Evolutionary conservation across 2,113 vertebrate genomes (phyloP).

Genomic region (Osmerus eperlanus): DNA sequence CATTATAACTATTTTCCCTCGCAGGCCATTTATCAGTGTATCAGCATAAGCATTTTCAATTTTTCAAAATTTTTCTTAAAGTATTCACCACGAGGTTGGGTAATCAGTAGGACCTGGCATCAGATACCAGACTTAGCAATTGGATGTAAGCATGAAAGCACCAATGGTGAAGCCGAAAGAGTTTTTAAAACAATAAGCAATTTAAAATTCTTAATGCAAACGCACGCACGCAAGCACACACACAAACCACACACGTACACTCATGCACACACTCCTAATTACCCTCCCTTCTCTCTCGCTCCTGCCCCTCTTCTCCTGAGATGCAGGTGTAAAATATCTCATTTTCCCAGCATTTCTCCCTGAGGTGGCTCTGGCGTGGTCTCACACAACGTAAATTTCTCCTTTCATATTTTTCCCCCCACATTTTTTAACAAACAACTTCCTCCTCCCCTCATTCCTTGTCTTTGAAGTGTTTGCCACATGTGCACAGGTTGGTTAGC

Average conservation of each 20-base stretch:
- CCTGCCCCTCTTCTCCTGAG: slow-evolving; percentile 67
- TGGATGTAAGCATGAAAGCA: slow-evolving; percentile 59
- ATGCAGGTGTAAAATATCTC: slow-evolving; percentile 78
- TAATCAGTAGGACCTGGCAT: slow-evolving; percentile 65
- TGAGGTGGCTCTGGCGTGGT: slow-evolving; percentile 73
- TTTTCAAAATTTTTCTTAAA: slow-evolving; percentile 21
- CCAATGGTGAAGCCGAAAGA: slow-evolving; percentile 32
- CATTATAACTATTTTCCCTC: slow-evolving; percentile 53
- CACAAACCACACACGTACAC: slow-evolving; percentile 31
- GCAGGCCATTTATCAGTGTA: slow-evolving; percentile 64
- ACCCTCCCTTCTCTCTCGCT: slow-evolving; percentile 51
- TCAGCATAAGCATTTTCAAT: slow-evolving; percentile 66
- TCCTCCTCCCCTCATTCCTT: slow-evolving; percentile 54
- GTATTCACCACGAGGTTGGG: slow-evolving; percentile 58
- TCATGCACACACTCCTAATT: slow-evolving; percentile 58
- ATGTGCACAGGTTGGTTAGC: slow-evolving; percentile 73
- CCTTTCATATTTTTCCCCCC: slow-evolving; percentile 67
- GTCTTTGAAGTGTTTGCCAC: slow-evolving; percentile 73
- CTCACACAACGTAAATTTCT: slow-evolving; percentile 70
- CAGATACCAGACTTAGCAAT: slow-evolving; percentile 40
- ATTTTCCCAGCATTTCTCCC: slow-evolving; percentile 77
- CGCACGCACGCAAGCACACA: not conserved
- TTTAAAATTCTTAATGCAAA: slow-evolving; percentile 3
- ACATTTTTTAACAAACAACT: slow-evolving; percentile 68
- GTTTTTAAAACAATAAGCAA: slow-evolving; percentile 40